Base-by-base conservation (phyloP, 1,140 invertebrate genomes). In the Bombyx mandarina region DNA sequence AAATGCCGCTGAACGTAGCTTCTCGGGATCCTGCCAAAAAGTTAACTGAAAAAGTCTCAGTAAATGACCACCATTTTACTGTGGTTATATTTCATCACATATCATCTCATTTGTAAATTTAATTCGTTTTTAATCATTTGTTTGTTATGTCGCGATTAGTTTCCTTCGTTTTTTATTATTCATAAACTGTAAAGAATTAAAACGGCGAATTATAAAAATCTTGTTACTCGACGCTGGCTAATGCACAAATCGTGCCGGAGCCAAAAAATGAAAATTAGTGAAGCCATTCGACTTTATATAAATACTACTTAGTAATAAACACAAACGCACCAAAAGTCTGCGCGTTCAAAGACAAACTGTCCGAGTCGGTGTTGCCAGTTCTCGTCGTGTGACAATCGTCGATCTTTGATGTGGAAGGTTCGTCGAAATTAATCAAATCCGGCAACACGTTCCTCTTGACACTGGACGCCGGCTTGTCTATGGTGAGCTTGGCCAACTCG, bases 381-480 rank as follows among this genome's bases (percentile, higher is more conserved):
- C 45, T 59, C 72, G 75, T 81, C 8, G 73, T 79, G 50, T 79
- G 75, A 56, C 79, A 79, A 62, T 83, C 77, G 8, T 86, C 80
- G 18, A 79, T 79, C 9, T 64, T 74, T 0, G 83, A 86, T 6
- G 77, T 77, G 0, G 78, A 81, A 1, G 83, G 82, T 7, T 61
- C 73, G 48, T 84, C 83, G 35, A 86, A 86, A 43, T 69, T 79
- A 42, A 86, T 86, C 49, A 86, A 65, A 57, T 86, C 84, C 45
- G 84, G 84, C 57, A 84, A 64, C n/a, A 74, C 71, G 50, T 71
- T 67, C 7, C 35, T 75, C 60, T 74, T 82, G 5, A 82, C 63
- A 53, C 63, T 63, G 0, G 77, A 60, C n/a, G 63, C 71, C 1
- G n/a, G 59, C 56, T 75, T 77, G 8, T 73, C 68, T 62, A 84